Evolutionary conservation across 2,888 invertebrate genomes (phyloP), one percentile per base, ranked within the genome.

Genomic region (Eristalinus aeneus): DNA sequence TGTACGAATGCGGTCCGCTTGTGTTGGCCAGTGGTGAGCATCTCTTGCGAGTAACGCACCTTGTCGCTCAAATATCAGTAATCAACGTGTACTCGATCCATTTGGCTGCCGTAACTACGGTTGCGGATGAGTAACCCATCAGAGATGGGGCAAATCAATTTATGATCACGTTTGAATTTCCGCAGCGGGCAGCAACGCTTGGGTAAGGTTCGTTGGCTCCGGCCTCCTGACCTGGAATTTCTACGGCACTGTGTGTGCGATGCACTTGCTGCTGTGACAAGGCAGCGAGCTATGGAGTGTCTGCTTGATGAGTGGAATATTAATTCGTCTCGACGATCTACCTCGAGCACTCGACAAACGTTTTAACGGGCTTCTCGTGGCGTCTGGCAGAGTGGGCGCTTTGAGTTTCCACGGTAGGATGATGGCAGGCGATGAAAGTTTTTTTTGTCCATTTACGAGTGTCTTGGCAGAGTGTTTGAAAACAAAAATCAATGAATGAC

Each of bases 141-240:
- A 46, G n/a, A 58, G 60, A 63, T 67, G 73, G n/a, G 46, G 65
- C 32, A n/a, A 8, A 56, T 32, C 39, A 53, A 58, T n/a, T 46
- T 16, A 79, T 79, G 63, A 73, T 69, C 23, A 27, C 5, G 63
- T 56, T 67, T 73, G 61, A 58, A 64, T 78, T 79, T 74, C 83
- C 64, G 73, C 61, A 64, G 54, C 60, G 68, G 64, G 22, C 68
- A 27, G 54, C 68, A 27, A 39, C 31, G n/a, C 11, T 53, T 39
- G 5, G 20, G 1, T 23, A 23, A 34, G 69, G 64, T 77, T 69
- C 71, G 53, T 73, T 65, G 60, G 56, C 54, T 20, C 34, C 79
- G 53, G 79, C 73, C 79, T 11, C 46, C 1, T 79, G 39, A 73
- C 79, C 79, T 79, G 67, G 60, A 53, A 79, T 67, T 73, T 54